phyloP scores from a whole-genome alignment of 2,888 invertebrate species.

The Amiota minor region DNA sequence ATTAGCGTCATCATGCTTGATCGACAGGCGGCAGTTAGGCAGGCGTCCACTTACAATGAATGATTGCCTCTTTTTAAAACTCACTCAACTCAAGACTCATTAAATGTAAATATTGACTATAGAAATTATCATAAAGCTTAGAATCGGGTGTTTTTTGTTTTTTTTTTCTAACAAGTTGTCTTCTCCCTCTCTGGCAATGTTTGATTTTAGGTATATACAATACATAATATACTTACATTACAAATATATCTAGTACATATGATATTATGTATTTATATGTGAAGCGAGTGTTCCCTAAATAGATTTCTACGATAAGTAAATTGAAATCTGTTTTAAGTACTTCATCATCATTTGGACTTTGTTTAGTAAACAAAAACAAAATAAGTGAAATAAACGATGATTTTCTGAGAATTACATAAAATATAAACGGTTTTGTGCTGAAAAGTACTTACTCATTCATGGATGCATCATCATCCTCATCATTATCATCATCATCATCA shows the following conservation, averaged over 20 bases:
- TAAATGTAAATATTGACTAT: slow-evolving; percentile 43
- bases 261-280: not conserved
- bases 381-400: not conserved
- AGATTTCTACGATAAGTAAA: not conserved
- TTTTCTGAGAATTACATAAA: slow-evolving; percentile 3
- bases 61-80: not conserved
- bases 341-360: slow-evolving; percentile 4
- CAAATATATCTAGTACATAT: not conserved
- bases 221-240: too few relatives aligned
- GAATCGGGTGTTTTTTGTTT: slow-evolving; percentile 3
- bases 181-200: too few relatives aligned
- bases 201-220: too few relatives aligned
- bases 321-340: too few relatives aligned
- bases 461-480: not conserved
- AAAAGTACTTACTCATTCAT: not conserved
- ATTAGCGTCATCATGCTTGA: too few relatives aligned
- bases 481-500: slow-evolving; percentile 17
- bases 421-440: not conserved
- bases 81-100: slow-evolving; percentile 6
- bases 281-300: not conserved
- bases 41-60: too few relatives aligned
- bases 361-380: not conserved
- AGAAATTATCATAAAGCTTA: slow-evolving; percentile 34
- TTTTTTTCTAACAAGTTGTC: not conserved
- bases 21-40: too few relatives aligned